These are phyloP conservation scores for Deroptyus accipitrinus DNA, from an alignment of 2,113 vertebrate species.

Conservation along the genomic window DNA sequence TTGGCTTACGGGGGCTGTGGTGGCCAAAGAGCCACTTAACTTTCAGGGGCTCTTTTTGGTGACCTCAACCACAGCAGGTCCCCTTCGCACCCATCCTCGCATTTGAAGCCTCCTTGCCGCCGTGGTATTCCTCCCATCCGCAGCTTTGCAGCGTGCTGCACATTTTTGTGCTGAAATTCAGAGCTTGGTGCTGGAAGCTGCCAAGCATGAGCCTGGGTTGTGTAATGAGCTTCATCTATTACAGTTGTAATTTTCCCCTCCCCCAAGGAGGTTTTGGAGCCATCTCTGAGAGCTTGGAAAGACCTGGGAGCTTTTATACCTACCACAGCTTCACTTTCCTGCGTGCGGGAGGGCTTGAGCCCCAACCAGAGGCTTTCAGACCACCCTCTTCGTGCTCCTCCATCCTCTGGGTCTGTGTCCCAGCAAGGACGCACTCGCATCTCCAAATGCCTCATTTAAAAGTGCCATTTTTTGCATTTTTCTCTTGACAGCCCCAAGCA, in stretches of 20 bases:
- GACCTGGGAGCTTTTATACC: not conserved
- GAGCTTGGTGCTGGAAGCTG: not conserved
- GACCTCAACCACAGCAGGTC: fast-evolving
- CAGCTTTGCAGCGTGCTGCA: not conserved
- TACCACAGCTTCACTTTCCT: not conserved
- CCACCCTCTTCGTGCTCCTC: not conserved
- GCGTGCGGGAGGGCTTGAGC: not conserved
- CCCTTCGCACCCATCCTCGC: not conserved
- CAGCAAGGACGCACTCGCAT: not conserved
- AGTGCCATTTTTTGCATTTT: not conserved
- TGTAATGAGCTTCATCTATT: not conserved
- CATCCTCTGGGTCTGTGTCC: not conserved
- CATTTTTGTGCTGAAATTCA: constrained; percentile 50
- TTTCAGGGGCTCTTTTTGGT: not conserved
- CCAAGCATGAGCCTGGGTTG: constrained; percentile 23
- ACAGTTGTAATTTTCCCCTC: not conserved
- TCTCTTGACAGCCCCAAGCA: not conserved
- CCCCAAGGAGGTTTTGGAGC: not conserved
- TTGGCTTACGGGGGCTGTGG: not conserved
- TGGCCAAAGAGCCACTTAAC: not conserved
- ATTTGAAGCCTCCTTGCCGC: not conserved
- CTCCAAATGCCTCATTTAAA: not conserved
- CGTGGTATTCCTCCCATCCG: not conserved
- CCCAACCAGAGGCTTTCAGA: not conserved
- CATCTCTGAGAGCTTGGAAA: not conserved